Percentiles rank a stretch among this genome's conserved stretches.
These are phyloP conservation scores for Octodonta nipae DNA, from an alignment of 2,888 invertebrate genomes.

Conservation along the genomic window DNA sequence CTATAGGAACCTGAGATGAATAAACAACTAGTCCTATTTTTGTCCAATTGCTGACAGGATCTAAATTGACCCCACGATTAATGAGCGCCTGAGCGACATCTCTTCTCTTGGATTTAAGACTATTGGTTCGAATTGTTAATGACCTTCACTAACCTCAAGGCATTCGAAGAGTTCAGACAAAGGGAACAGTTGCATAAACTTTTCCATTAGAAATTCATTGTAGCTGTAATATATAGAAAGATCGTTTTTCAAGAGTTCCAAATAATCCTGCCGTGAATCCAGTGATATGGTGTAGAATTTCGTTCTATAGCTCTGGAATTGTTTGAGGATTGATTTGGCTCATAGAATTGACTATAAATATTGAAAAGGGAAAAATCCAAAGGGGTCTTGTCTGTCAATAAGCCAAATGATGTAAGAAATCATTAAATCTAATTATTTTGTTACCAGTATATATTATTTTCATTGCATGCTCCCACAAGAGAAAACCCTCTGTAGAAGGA, in stretches of 20 bases:
- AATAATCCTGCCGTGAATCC: conserved; percentile 71
- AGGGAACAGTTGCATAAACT: conserved; percentile 80
- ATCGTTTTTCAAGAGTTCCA: conserved; percentile 66
- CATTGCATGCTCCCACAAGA: no score
- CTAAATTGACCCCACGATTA: conserved; percentile 91
- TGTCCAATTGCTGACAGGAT: conserved; percentile 97
- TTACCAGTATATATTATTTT: no score
- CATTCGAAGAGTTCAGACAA: conserved; percentile 80
- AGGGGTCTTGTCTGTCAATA: no score
- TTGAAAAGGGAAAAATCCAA: no score
- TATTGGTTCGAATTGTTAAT: conserved; percentile 89
- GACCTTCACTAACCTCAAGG: conserved; percentile 81
- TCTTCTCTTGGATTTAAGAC: conserved; percentile 78
- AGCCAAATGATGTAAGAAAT: no score
- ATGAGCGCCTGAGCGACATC: conserved; percentile 91
- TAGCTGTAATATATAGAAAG: conserved; percentile 94
- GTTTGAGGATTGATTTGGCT: no score
- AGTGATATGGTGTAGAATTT: no score
- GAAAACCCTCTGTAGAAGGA: no score
- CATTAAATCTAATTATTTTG: no score
- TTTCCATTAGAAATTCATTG: conserved; percentile 88
- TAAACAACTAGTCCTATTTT: conserved; percentile 95
- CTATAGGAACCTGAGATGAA: conserved; percentile 89
- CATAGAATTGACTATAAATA: no score
- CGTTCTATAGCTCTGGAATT: no score